Percentiles rank a stretch among this genome's conserved stretches.
These are phyloP conservation scores for Festucalex cinctus DNA, from an alignment of 2,113 vertebrate species.

Conservation along the genomic window DNA sequence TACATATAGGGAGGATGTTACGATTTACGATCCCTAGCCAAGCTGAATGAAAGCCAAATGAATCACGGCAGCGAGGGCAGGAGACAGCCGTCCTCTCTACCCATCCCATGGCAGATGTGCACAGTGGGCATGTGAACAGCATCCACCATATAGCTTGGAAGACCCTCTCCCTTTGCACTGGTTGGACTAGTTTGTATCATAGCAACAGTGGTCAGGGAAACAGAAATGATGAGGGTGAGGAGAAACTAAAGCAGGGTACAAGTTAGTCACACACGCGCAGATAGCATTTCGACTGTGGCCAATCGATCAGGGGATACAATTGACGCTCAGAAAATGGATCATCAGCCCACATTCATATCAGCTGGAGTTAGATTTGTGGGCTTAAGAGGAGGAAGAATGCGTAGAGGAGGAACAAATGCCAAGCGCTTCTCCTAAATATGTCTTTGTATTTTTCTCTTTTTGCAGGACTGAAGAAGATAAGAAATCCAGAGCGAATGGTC, in stretches of 20 bases:
- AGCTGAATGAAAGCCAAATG: slow-evolving; percentile 51
- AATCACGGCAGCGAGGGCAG: slow-evolving; percentile 15
- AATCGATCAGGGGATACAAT: slow-evolving; percentile 63
- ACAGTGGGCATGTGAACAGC: slow-evolving; percentile 52
- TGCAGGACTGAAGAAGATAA: slow-evolving; percentile 76
- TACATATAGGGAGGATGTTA: slow-evolving; percentile 25
- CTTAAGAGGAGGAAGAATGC: slow-evolving; percentile 34
- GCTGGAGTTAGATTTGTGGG: slow-evolving; percentile 46
- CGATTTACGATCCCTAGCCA: slow-evolving; percentile 38
- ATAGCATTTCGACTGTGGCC: slow-evolving; percentile 54
- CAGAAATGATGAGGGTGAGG: slow-evolving; percentile 69
- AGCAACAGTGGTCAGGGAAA: slow-evolving; percentile 77
- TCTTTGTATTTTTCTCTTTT: slow-evolving; percentile 22
- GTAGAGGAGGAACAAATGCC: slow-evolving; percentile 24
- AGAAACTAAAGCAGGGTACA: slow-evolving; percentile 68
- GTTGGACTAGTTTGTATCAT: slow-evolving; percentile 72
- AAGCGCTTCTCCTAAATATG: slow-evolving; percentile 40
- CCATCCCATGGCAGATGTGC: slow-evolving; percentile 47
- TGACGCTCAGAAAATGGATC: slow-evolving; percentile 53
- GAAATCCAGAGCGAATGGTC: slow-evolving; percentile 77
- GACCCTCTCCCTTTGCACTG: slow-evolving; percentile 65
- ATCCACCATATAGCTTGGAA: slow-evolving; percentile 60
- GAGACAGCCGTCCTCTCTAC: slow-evolving; percentile 36
- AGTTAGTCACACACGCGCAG: slow-evolving; percentile 65
- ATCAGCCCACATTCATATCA: slow-evolving; percentile 51